Evolutionary conservation across 2,113 vertebrate genomes (phyloP), one percentile per base, ranked within the genome.

Genomic region (Cardinalis cardinalis): DNA sequence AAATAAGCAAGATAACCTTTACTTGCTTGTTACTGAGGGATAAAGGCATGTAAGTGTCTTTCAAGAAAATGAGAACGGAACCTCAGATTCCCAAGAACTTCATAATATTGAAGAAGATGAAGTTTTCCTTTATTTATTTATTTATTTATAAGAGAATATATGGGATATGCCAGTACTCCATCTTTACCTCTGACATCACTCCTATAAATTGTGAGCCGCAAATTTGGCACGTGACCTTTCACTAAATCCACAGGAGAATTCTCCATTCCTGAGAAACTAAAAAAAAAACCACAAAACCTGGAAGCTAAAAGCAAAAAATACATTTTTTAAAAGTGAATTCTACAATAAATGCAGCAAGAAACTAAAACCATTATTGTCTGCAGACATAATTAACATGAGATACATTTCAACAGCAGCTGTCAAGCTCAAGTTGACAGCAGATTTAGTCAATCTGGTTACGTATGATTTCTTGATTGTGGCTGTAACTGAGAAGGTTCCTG

Each of bases 401-500:
- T 43, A 75, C 38, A 41, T 59, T 85, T 87, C 66, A 88, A 41
- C 0, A 1, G 83, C 53, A 94, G 73, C 83, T 88, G 90, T 91
- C 87, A 87, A 78, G 86, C 80, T 94, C 71, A 85, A 89, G 77
- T 32, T 91, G 91, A 89, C 92, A 93, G 84, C 49, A 80, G 77
- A 85, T 88, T 70, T 43, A 95, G 31, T 96, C 53, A 64, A 82
- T 93, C 72, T 90, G 77, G 43, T 88, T 84, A 92, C 49, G 9
- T 34, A 28, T 8, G 21, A 63, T 59, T 66, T 88, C 80, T 84
- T 84, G 53, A 68, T 71, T 92, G 74, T 60, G 53, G 31, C 9
- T 81, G 84, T 65, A 89, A 46, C 4, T 79, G 68, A 78, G 75
- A 94, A 90, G 88, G 94, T 96, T 96, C 95, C 96, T 94, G 58